These are phyloP conservation scores for Lymantria monacha DNA, from an alignment of 2,888 invertebrate species.

Conservation along the genomic window DNA sequence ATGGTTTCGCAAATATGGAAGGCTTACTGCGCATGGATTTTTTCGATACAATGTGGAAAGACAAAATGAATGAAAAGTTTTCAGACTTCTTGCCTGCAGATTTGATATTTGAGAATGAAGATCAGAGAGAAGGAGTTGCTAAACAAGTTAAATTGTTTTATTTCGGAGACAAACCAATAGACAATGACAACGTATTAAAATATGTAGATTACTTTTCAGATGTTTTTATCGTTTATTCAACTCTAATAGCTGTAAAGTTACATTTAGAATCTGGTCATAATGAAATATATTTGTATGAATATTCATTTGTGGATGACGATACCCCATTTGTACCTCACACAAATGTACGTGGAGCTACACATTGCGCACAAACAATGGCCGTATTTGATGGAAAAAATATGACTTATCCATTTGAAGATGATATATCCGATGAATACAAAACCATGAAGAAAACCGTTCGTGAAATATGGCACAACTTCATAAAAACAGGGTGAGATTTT, in stretches of 20 bases:
- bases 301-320: constrained; percentile 37
- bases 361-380: constrained; percentile 38
- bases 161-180: constrained; percentile 37
- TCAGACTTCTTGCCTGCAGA: constrained; percentile 54
- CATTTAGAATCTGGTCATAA: constrained; percentile 36
- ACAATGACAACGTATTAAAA: constrained; percentile 28
- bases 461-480: constrained; percentile 47
- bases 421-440: constrained; percentile 21
- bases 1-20: constrained; percentile 56
- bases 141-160: constrained; percentile 42
- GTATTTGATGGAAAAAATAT: constrained; percentile 23
- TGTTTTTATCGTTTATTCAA: constrained; percentile 33
- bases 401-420: constrained; percentile 4
- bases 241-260: constrained; percentile 31
- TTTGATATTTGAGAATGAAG: constrained; percentile 36
- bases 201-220: constrained; percentile 46
- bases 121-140: constrained; percentile 39
- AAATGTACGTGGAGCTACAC: constrained; percentile 36
- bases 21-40: constrained; percentile 37
- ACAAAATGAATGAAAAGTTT: constrained; percentile 53
- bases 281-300: constrained; percentile 43
- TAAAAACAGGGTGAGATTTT: constrained; percentile 43
- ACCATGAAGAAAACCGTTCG: constrained; percentile 31
- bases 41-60: constrained; percentile 40
- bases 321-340: constrained; percentile 27